These are phyloP conservation scores for Calameuta idolon DNA, from an alignment of 2,888 invertebrate genomes.

Conservation along the genomic window DNA sequence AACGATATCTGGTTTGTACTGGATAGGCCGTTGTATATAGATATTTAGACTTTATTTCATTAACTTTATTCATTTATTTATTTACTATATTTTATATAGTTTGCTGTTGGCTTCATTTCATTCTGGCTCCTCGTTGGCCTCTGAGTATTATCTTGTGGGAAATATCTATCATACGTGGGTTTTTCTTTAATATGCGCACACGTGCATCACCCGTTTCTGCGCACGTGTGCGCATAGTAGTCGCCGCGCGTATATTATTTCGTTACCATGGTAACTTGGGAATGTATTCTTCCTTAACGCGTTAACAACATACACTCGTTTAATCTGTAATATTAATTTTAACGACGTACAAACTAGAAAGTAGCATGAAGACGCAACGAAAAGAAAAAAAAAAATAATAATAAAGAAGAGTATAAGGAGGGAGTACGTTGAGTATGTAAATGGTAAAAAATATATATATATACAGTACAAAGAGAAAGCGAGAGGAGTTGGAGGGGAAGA, in stretches of 20 bases:
- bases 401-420: neutral
- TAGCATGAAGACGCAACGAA: slow-evolving; percentile 31
- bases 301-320: slow-evolving; percentile 1
- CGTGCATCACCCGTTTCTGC: neutral
- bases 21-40: slow-evolving; percentile 54
- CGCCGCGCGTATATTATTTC: neutral
- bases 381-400: neutral
- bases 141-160: slow-evolving; percentile 25
- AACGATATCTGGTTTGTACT: slow-evolving; percentile 60
- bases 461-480: too few species aligned
- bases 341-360: slow-evolving; percentile 32
- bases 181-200: neutral
- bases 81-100: slow-evolving; percentile 29
- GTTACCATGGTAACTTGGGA: slow-evolving; percentile 27
- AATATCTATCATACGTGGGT: neutral
- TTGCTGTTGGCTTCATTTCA: slow-evolving; percentile 13
- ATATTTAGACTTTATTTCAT: slow-evolving; percentile 28
- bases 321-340: slow-evolving; percentile 26
- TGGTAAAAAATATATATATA: too few species aligned
- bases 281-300: slow-evolving; percentile 25
- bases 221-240: slow-evolving; percentile 5
- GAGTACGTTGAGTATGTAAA: neutral
- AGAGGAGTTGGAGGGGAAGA: too few species aligned
- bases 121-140: slow-evolving; percentile 22
- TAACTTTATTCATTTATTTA: slow-evolving; percentile 31